Base-by-base conservation (phyloP, 2,888 invertebrate species). In the Melipona bicolor region DNA sequence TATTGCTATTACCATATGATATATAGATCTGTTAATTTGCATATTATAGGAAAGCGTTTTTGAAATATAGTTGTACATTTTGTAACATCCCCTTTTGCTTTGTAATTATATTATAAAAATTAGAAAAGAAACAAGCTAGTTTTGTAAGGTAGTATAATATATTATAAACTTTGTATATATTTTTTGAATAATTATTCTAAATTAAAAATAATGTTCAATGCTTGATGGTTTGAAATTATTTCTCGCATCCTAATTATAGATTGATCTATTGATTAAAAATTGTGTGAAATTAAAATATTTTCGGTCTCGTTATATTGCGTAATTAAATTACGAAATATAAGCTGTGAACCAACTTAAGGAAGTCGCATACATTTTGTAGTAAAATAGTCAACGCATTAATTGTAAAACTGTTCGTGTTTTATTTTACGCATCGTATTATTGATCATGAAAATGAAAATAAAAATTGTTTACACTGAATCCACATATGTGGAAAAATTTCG, bases 111-210 rank as follows among this genome's bases (percentile, higher is more conserved):
- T 86, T 91, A 90, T 86, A 86, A 89, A 91, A 87, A 80, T 81
- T 87, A 88, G 82, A 85, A 87, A 87, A 89, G 86, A 87, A 88
- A 87, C 88, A 87, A 91, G 89, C 85, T 93, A 92, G 90, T 91
- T 92, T 92, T 91, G 68, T 92, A 93, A 92, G 92, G 86, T 90
- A 90, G 90, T 93, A 92, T 93, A 93, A 92, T 92, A 93, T 93
- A 92, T 93, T 69, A 21, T 64, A 89, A 92, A 90, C 89, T 91
- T 92, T 93, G 93, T 94, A 94, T 89, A 94, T 94, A 94, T 94
- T 94, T 91, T 92, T 94, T 92, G 91, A 93, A 94, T 92, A 93
- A 93, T 93, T 94, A 93, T 92, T 93, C 92, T 94, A 94, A 94
- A 94, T 94, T 94, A 94, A 94, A 94, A 93, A 86, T 90, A 93